These are phyloP conservation scores for Morbakka virulenta DNA, from an alignment of 30 jellyfish, hydroid and myxozoan species.

Conservation along the genomic window DNA sequence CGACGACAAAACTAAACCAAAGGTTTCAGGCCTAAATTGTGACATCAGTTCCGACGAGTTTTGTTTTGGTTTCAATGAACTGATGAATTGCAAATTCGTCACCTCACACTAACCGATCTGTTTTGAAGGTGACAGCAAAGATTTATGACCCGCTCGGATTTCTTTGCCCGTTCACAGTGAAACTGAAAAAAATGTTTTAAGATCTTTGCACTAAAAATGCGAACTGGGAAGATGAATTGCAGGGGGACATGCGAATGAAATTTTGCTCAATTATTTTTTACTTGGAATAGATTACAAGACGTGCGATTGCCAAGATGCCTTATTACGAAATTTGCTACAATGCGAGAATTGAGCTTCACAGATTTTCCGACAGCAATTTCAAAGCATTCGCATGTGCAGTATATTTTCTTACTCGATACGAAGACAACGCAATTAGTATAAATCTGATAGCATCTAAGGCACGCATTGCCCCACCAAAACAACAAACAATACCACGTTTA, in stretches of 20 bases:
- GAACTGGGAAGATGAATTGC: neutral
- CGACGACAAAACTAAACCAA: too few species aligned
- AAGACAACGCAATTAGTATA: constrained; percentile 7
- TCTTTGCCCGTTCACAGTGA: too few species aligned
- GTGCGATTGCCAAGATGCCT: too few species aligned
- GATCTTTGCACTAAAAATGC: neutral
- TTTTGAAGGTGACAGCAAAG: neutral
- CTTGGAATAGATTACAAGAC: too few species aligned
- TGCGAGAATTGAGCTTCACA: too few species aligned
- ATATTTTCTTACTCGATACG: constrained; percentile 10
- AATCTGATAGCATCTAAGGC: constrained; percentile 37
- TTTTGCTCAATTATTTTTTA: too few species aligned
- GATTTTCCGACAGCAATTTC: constrained; percentile 46
- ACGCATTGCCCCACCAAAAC: constrained; percentile 26
- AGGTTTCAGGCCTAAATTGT: neutral
- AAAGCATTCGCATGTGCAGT: constrained; percentile 42
- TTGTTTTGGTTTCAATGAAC: neutral
- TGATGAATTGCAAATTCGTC: neutral
- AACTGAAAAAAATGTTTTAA: too few species aligned
- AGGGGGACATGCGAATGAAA: neutral
- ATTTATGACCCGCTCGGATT: neutral
- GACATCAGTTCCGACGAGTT: neutral
- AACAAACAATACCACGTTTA: constrained; percentile 23
- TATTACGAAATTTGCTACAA: too few species aligned
- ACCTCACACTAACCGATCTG: neutral